Conservation (phyloP, 2,797 vertebrate genomes). For the Anomalospiza imberbis region DNA sequence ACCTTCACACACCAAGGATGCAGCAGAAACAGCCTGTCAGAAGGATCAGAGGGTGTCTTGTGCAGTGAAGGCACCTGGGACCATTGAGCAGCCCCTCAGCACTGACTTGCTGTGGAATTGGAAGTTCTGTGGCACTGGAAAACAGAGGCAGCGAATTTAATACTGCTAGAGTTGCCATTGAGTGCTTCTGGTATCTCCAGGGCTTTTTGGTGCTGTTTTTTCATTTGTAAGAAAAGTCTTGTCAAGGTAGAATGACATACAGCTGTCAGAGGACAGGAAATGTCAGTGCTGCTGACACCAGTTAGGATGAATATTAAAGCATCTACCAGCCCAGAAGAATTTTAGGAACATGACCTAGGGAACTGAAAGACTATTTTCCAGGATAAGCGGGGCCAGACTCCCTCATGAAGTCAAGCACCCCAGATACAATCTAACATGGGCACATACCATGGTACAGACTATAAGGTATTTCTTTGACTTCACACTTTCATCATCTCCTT, state of each 20-base stretch:
- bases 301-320: not conserved
- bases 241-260: not conserved
- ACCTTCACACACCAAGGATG: not conserved
- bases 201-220: not conserved
- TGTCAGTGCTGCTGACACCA: not conserved
- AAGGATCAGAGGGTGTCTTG: not conserved
- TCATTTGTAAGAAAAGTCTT: not conserved
- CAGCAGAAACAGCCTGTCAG: not conserved
- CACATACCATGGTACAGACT: not conserved
- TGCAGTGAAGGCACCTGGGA: not conserved
- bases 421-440: not conserved
- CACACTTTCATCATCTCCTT: not conserved
- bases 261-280: not conserved
- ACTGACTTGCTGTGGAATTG: not conserved
- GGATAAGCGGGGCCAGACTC: not conserved
- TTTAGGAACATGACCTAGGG: not conserved
- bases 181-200: not conserved
- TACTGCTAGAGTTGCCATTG: not conserved
- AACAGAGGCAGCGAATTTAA: not conserved
- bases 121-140: not conserved
- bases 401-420: not conserved
- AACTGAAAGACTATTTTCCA: not conserved
- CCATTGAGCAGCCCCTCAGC: not conserved
- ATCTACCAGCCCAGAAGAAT: not conserved
- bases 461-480: not conserved